phyloP scores from a whole-genome alignment of 2,888 invertebrate species.

The Listrodromus nycthemerus region DNA sequence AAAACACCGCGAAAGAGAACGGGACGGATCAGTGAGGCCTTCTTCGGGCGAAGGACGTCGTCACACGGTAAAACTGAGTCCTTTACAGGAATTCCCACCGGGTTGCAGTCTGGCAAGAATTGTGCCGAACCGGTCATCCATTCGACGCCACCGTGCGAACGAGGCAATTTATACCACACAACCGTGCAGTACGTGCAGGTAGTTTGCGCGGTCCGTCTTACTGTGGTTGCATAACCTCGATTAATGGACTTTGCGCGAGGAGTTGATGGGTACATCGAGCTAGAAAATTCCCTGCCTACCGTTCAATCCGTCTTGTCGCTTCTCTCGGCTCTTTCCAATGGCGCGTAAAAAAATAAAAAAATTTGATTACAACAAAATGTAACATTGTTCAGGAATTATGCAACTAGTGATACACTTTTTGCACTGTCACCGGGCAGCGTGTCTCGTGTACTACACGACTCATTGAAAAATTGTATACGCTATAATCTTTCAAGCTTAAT shows the following conservation, averaged over 20 bases:
- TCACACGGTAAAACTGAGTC: not conserved
- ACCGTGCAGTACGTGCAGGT: not conserved
- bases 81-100: not conserved
- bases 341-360: not conserved
- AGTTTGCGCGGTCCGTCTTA: not conserved
- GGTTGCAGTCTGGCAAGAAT: not conserved
- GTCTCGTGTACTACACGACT: no score
- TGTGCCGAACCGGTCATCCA: not conserved
- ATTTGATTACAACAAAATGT: no score
- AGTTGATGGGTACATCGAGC: slow-evolving; percentile 3
- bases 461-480: no score
- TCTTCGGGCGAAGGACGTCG: not conserved
- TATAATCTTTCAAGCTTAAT: no score
- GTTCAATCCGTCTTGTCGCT: not conserved
- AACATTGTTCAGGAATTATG: not conserved
- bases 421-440: no score
- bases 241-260: not conserved
- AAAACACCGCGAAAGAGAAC: not conserved
- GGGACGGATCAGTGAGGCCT: not conserved
- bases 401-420: no score
- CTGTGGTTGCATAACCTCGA: not conserved
- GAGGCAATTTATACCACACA: not conserved
- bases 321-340: not conserved
- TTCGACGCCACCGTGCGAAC: not conserved
- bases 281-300: not conserved